Conservation (phyloP, 1,140 invertebrate genomes). For the Mya arenaria region DNA sequence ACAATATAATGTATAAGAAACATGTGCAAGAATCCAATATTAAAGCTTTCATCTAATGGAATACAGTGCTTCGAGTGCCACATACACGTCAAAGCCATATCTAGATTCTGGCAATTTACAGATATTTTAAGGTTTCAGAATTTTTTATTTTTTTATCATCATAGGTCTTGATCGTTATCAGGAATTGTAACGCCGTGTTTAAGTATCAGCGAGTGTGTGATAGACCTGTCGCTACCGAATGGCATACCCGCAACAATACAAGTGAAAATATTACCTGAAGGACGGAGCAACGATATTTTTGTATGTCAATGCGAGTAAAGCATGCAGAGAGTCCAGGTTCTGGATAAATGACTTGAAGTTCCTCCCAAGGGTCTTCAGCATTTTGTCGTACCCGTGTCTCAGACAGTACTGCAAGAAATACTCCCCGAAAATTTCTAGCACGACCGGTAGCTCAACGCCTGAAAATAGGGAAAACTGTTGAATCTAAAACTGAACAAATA, state of each 20-base stretch:
- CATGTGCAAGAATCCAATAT: too few relatives aligned
- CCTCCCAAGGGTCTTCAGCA: constrained; percentile 77
- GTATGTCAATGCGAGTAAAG: constrained; percentile 75
- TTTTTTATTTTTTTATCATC: too few relatives aligned
- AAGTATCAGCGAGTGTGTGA: too few relatives aligned
- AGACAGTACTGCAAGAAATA: constrained; percentile 78
- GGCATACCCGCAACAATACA: neutral
- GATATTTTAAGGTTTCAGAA: too few relatives aligned
- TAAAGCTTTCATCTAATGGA: too few relatives aligned
- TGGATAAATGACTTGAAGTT: constrained; percentile 78
- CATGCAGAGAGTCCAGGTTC: constrained; percentile 79
- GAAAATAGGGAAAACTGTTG: constrained; percentile 29
- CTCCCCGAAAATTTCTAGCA: constrained; percentile 79
- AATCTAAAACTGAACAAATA: too few relatives aligned
- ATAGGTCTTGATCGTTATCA: too few relatives aligned
- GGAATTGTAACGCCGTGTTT: too few relatives aligned
- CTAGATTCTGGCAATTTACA: too few relatives aligned
- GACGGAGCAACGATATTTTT: constrained; percentile 78
- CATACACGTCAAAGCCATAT: too few relatives aligned
- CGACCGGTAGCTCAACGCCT: constrained; percentile 70
- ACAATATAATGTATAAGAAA: too few relatives aligned
- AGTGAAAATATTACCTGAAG: constrained; percentile 71
- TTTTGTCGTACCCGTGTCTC: constrained; percentile 79
- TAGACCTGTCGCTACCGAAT: neutral
- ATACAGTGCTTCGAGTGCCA: too few relatives aligned